Conservation (phyloP, 2,113 vertebrate genomes). For the Myotis davidii region DNA sequence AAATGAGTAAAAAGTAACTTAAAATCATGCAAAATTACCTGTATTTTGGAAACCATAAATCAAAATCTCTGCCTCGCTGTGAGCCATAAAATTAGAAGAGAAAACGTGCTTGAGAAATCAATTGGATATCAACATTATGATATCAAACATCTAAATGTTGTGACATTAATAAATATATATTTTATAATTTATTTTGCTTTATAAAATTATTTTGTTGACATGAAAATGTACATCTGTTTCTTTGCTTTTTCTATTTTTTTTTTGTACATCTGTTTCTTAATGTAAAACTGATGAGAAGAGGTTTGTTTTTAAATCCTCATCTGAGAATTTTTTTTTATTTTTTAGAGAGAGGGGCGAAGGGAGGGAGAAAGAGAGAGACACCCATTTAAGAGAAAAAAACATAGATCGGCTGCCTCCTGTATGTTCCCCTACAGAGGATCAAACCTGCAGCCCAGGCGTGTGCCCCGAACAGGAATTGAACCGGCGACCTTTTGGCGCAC, state of each 20-base stretch:
- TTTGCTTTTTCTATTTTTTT: background rate
- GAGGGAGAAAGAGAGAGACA: background rate
- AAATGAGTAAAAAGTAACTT: background rate
- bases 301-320: background rate
- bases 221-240: background rate
- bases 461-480: too few species aligned
- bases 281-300: background rate
- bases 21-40: background rate
- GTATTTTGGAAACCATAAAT: background rate
- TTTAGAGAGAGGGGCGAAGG: background rate
- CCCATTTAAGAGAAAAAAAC: background rate
- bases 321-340: background rate
- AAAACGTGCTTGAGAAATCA: constrained; percentile 14
- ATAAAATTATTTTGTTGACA: constrained; percentile 1
- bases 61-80: background rate
- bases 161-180: background rate
- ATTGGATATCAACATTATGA: background rate
- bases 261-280: background rate
- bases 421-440: background rate
- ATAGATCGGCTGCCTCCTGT: background rate
- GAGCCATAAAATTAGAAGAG: background rate
- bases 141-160: background rate
- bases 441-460: background rate
- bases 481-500: background rate
- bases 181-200: constrained; percentile 1